A percentile compares a stretch with the other conserved stretches of the same genome.
Conservation (phyloP, 2,888 invertebrate genomes). For the Strigamia crassipes region DNA sequence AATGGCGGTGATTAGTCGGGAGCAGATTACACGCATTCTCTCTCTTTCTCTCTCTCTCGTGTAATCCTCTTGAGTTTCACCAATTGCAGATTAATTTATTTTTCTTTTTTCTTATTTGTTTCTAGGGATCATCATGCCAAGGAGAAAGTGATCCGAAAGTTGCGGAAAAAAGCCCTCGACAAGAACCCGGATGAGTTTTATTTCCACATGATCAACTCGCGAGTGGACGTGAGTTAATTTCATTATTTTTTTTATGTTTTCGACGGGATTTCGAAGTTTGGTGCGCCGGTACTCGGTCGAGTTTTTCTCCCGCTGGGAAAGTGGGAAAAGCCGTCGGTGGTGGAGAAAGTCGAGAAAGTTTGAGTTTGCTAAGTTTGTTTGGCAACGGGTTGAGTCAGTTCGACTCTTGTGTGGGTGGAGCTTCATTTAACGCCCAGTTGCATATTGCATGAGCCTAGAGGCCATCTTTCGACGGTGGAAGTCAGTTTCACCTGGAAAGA, state of each 20-base stretch:
- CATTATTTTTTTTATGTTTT: no score
- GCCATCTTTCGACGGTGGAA: conserved; percentile 43
- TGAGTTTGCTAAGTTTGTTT: not conserved
- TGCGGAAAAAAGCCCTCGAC: conserved; percentile 82
- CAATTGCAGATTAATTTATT: conserved; percentile 25
- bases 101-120: conserved; percentile 48
- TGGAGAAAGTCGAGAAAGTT: not conserved
- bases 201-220: conserved; percentile 93
- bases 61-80: conserved; percentile 11
- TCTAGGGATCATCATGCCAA: conserved; percentile 76
- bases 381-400: not conserved
- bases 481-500: conserved; percentile 46
- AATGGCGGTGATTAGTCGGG: not conserved
- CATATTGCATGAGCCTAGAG: conserved; percentile 45
- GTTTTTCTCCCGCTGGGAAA: no score
- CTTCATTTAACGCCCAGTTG: conserved; percentile 35
- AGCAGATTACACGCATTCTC: conserved; percentile 4
- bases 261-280: no score
- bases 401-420: not conserved
- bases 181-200: conserved; percentile 99
- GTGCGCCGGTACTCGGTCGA: no score
- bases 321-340: not conserved
- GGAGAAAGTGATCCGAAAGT: conserved; percentile 75
- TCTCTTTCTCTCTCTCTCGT: not conserved
- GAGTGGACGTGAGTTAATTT: conserved; percentile 62